phyloP scores from a whole-genome alignment of 2,888 invertebrate genomes.

The Mesopsocus fuscifrons region DNA sequence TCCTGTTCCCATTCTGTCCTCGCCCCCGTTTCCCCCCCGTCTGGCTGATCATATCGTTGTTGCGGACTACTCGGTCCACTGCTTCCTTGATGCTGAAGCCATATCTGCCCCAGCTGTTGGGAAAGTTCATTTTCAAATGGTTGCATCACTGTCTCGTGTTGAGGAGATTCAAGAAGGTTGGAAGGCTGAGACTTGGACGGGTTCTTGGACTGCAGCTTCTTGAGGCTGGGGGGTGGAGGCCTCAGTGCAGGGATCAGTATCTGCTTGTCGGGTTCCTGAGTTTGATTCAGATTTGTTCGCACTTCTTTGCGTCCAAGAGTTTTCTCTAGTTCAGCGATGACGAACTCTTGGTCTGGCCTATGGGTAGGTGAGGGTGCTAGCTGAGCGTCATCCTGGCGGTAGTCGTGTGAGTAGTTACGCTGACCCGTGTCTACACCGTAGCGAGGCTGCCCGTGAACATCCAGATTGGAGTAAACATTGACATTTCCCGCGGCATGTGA shows the following conservation, averaged over 20 bases:
- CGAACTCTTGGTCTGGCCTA: not conserved
- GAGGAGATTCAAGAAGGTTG: constrained; percentile 11
- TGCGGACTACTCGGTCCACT: constrained; percentile 12
- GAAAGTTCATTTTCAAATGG: constrained; percentile 24
- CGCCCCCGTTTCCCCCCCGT: constrained; percentile 4
- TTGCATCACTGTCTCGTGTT: constrained; percentile 21
- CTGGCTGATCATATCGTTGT: constrained; percentile 2
- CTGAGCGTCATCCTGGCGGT: constrained; percentile 21
- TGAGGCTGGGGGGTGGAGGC: constrained; percentile 28
- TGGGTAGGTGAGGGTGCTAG: constrained; percentile 10
- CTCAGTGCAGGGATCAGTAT: constrained; percentile 26
- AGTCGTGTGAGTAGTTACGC: constrained; percentile 27
- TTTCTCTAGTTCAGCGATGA: constrained; percentile 44
- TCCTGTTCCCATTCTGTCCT: not conserved
- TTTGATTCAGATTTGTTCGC: constrained; percentile 25
- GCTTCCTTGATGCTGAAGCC: constrained; percentile 12
- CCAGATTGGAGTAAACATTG: constrained; percentile 3
- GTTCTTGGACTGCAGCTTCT: constrained; percentile 18
- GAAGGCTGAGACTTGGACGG: constrained; percentile 13
- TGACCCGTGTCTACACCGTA: no score
- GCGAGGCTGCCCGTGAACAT: not conserved
- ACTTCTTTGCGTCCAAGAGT: constrained; percentile 31
- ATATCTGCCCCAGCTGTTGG: not conserved
- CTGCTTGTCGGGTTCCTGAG: constrained; percentile 15
- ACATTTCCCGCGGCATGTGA: constrained; percentile 1